Conservation (phyloP, 53 echinoderm and acorn worm species). For the Astropecten irregularis region DNA sequence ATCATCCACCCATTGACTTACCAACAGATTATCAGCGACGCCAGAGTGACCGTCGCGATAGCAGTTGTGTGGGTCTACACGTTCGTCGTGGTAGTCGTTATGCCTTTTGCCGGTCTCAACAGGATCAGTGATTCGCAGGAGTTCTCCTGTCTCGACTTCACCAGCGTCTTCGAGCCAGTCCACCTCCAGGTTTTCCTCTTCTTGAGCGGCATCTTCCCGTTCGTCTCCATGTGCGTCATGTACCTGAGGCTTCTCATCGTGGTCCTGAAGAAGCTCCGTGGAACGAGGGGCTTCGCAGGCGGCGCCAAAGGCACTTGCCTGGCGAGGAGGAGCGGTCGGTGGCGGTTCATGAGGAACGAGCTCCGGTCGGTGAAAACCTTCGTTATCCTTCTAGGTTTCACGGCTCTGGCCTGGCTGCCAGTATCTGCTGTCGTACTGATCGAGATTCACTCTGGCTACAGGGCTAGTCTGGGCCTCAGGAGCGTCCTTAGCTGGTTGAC, state of each 20-base stretch:
- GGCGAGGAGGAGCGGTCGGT: too few relatives aligned
- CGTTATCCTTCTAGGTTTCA: constrained; percentile 61
- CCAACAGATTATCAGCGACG: constrained; percentile 24
- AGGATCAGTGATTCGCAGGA: background rate
- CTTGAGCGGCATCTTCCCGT: constrained; percentile 58
- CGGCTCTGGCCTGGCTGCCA: constrained; percentile 70
- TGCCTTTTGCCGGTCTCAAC: constrained; percentile 60
- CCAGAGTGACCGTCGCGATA: constrained; percentile 10
- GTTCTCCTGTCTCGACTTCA: constrained; percentile 67
- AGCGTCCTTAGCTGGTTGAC: constrained; percentile 71
- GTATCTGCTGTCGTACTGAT: constrained; percentile 57
- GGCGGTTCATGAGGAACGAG: constrained; percentile 45
- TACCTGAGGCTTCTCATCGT: constrained; percentile 54
- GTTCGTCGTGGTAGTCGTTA: constrained; percentile 16
- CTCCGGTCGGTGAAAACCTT: constrained; percentile 67
- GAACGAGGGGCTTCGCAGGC: background rate
- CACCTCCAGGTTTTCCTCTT: constrained; percentile 64
- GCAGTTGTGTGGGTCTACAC: constrained; percentile 57
- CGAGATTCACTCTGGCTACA: constrained; percentile 61
- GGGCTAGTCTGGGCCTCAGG: constrained; percentile 58
- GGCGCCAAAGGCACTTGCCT: background rate
- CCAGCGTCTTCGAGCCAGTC: constrained; percentile 59
- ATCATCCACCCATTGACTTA: constrained; percentile 53
- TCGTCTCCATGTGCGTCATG: constrained; percentile 58
- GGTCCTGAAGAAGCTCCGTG: constrained; percentile 50